Percentiles rank a stretch among this genome's conserved stretches.
These are phyloP conservation scores for Drosophila koepferae DNA, from an alignment of 2,888 invertebrate genomes.

Conservation along the genomic window DNA sequence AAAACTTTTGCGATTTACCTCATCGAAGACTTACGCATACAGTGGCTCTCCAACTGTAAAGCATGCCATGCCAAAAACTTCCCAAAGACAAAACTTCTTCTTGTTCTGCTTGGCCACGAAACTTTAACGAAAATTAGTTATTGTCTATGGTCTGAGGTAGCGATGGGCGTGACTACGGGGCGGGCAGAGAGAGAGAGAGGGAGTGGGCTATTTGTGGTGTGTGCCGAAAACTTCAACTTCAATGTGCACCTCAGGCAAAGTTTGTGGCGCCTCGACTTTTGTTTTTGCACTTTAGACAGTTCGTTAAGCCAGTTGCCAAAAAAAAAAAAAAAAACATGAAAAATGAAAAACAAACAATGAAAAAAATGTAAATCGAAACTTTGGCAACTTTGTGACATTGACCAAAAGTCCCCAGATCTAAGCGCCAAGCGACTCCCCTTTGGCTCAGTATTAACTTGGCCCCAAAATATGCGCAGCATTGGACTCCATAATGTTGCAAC, in stretches of 20 bases:
- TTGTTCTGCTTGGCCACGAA: conserved; percentile 1
- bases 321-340: conserved; percentile 11
- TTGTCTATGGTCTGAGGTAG: conserved; percentile 50
- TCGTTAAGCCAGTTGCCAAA: conserved; percentile 36
- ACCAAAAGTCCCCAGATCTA: conserved; percentile 25
- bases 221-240: not conserved
- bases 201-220: not conserved
- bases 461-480: conserved; percentile 40
- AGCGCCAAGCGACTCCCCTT: not conserved
- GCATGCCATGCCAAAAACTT: conserved; percentile 4
- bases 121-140: conserved; percentile 64
- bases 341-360: not conserved
- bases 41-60: conserved; percentile 54
- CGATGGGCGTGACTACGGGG: not conserved
- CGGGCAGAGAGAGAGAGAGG: not conserved
- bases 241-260: conserved; percentile 43
- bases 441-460: conserved; percentile 33
- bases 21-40: conserved; percentile 7
- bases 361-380: conserved; percentile 56
- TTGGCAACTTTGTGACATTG: conserved; percentile 67
- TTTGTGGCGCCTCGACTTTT: conserved; percentile 56
- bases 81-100: conserved; percentile 31
- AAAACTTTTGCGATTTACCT: conserved; percentile 16
- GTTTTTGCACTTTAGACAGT: conserved; percentile 45
- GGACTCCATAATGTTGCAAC: conserved; percentile 69